These are phyloP conservation scores for Halcyon malimbica DNA, from an alignment of 2,113 vertebrate genomes.

Conservation along the genomic window DNA sequence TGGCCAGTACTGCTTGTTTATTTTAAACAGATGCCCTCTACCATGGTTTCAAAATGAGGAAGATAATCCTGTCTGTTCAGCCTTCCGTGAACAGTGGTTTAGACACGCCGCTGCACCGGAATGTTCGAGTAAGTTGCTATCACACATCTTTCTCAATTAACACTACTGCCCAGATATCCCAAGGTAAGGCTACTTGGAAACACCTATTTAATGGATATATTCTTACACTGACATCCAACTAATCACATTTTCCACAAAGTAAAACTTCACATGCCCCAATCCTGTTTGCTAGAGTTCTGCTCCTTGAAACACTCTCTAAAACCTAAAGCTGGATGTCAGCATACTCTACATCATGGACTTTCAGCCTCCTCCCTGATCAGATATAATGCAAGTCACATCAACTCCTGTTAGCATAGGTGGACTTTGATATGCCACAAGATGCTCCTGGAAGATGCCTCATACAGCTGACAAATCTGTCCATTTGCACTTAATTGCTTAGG, in stretches of 20 bases:
- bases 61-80: not conserved
- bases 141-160: not conserved
- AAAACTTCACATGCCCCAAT: not conserved
- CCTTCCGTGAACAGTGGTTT: not conserved
- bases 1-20: not conserved
- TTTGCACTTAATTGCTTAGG: not conserved
- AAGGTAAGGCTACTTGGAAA: not conserved
- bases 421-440: too few relatives aligned
- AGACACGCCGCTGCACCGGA: not conserved
- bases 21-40: not conserved
- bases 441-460: not conserved
- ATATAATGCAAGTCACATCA: not conserved
- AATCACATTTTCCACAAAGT: not conserved
- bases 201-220: not conserved
- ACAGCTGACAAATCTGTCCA: not conserved
- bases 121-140: not conserved
- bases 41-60: not conserved
- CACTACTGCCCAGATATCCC: not conserved
- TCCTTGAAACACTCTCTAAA: not conserved
- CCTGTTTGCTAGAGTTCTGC: not conserved
- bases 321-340: not conserved
- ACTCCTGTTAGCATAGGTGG: not conserved
- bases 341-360: accelerated
- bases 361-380: not conserved
- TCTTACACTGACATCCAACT: not conserved